Evolutionary conservation across 2,113 vertebrate species (phyloP).

Genomic region (Prochilodus magdalenae): DNA sequence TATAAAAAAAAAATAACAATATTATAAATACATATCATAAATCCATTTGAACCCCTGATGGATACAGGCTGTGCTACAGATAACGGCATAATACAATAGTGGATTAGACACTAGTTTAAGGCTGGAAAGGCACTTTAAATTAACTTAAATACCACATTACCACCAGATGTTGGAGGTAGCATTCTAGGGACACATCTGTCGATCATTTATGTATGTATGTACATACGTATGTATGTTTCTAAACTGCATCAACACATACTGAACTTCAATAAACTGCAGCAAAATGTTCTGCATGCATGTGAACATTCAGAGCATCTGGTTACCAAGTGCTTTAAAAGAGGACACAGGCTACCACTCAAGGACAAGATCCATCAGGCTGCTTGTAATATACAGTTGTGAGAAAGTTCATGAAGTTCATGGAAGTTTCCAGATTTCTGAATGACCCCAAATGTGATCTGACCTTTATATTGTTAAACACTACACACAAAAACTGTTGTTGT

Average conservation of each 20-base stretch:
- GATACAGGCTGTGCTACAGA: no score
- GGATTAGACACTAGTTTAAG: no score
- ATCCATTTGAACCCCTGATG: no score
- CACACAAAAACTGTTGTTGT: no score
- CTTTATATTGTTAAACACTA: background rate
- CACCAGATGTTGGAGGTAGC: background rate
- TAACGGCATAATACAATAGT: no score
- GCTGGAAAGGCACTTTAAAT: no score
- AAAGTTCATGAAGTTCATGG: background rate
- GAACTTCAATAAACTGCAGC: background rate
- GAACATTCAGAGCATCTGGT: background rate
- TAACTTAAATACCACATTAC: background rate
- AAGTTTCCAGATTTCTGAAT: background rate
- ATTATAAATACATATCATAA: no score
- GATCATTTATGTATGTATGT: background rate
- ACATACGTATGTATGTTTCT: no score
- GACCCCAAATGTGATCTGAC: background rate
- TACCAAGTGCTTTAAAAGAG: background rate
- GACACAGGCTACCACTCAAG: background rate
- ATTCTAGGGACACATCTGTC: background rate
- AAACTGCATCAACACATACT: background rate
- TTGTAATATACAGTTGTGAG: background rate
- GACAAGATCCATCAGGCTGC: background rate
- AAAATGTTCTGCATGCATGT: constrained; percentile 1
- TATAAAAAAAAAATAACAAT: no score